A percentile compares a stretch with the other conserved stretches of the same genome.
Conservation (phyloP, 2,113 vertebrate genomes). For the Centrocercus urophasianus region DNA sequence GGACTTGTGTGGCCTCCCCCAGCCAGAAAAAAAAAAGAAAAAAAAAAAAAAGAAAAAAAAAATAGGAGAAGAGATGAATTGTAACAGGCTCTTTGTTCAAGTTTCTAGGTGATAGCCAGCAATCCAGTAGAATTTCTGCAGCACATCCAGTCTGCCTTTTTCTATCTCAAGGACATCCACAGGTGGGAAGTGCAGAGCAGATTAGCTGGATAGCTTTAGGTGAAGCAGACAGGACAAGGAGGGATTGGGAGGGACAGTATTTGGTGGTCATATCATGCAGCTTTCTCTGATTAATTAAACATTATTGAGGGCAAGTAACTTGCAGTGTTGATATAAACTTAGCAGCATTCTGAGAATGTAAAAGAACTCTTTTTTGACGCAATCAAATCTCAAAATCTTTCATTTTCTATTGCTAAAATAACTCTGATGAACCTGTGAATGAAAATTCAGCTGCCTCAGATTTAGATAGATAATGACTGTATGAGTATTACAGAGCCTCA, state of each 20-base stretch:
- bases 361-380: not conserved
- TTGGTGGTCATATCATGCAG: not conserved
- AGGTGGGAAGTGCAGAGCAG: not conserved
- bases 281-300: not conserved
- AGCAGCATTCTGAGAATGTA: not conserved
- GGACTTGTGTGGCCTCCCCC: not conserved
- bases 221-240: not conserved
- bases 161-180: not conserved
- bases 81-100: not conserved
- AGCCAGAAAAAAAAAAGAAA: not conserved
- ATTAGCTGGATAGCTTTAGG: not conserved
- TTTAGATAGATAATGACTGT: constrained; percentile 5
- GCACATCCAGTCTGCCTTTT: not conserved
- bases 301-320: not conserved
- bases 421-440: not conserved
- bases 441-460: not conserved
- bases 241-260: not conserved
- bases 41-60: not conserved
- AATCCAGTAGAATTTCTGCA: constrained; percentile 17
- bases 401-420: constrained; percentile 5
- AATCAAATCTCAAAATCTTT: not conserved
- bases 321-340: not conserved
- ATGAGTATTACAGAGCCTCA: not conserved
- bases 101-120: not conserved
- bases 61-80: not conserved